A percentile compares a stretch with the other conserved stretches of the same genome.
Conservation (phyloP, 2,888 invertebrate genomes). For the Polyploca ridens region DNA sequence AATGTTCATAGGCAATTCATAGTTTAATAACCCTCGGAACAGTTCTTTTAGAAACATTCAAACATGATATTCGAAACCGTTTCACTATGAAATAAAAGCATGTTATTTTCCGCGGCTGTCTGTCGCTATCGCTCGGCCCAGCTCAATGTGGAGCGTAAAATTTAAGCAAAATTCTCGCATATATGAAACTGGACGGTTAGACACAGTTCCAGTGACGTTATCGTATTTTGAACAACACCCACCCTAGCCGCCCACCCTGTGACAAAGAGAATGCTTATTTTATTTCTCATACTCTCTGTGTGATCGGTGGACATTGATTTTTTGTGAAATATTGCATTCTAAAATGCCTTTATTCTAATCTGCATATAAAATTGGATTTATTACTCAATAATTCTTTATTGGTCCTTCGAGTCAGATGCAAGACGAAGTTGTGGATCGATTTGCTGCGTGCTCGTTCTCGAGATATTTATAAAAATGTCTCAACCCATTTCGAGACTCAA, state of each 20-base stretch:
- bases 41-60: no score
- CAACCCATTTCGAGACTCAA: not conserved
- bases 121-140: not conserved
- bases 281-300: conserved; percentile 47
- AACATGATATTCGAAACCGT: no score
- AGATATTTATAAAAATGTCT: not conserved
- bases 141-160: conserved; percentile 32
- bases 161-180: conserved; percentile 45
- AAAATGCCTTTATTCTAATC: conserved; percentile 17
- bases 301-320: conserved; percentile 52
- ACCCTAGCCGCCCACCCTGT: conserved; percentile 33
- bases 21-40: not conserved
- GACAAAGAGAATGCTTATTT: conserved; percentile 50
- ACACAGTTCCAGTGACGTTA: conserved; percentile 52
- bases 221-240: conserved; percentile 45
- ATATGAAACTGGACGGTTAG: conserved; percentile 48
- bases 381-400: not conserved
- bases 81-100: not conserved
- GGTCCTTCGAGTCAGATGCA: not conserved
- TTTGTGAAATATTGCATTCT: conserved; percentile 40
- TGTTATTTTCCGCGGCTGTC: not conserved
- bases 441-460: no score
- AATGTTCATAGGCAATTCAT: not conserved
- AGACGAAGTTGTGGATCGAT: not conserved
- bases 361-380: no score